phyloP scores from a whole-genome alignment of 1,140 invertebrate genomes.

The Solen grandis region DNA sequence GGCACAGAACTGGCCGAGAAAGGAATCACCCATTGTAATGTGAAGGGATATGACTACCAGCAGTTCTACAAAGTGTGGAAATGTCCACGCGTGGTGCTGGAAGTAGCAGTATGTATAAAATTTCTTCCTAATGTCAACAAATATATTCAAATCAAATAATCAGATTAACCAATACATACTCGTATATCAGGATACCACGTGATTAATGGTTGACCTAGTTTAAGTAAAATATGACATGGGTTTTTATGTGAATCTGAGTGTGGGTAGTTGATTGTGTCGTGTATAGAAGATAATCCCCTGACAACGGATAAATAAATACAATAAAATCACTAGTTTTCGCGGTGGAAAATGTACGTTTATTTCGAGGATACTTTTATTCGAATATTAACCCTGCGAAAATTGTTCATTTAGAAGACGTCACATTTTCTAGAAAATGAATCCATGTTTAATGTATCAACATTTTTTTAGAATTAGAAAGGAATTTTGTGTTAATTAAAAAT shows the following conservation, averaged over 20 bases:
- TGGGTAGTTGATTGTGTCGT: background rate
- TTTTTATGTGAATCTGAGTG: background rate
- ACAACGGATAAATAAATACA: too few species aligned
- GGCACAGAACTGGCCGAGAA: slow-evolving; percentile 58
- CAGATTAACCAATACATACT: background rate
- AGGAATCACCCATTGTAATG: slow-evolving; percentile 34
- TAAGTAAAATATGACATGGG: background rate
- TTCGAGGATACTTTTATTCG: too few species aligned
- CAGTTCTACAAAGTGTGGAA: slow-evolving; percentile 59
- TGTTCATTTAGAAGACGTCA: too few species aligned
- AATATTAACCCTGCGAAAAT: too few species aligned
- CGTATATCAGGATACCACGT: background rate
- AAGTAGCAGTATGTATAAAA: slow-evolving; percentile 46
- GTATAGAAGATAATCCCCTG: background rate
- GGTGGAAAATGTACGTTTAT: too few species aligned
- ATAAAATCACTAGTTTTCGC: too few species aligned
- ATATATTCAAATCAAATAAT: background rate
- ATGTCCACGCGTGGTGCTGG: slow-evolving; percentile 54
- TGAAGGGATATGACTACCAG: slow-evolving; percentile 54
- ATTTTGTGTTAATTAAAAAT: too few species aligned
- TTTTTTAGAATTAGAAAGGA: too few species aligned
- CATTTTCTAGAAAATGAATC: too few species aligned
- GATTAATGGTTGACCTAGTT: background rate
- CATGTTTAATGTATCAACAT: too few species aligned
- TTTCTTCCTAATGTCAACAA: background rate